Percentiles rank a stretch among this genome's conserved stretches.
phyloP scores from a whole-genome alignment of 2,888 invertebrate species.

The Nasonia oneida region DNA sequence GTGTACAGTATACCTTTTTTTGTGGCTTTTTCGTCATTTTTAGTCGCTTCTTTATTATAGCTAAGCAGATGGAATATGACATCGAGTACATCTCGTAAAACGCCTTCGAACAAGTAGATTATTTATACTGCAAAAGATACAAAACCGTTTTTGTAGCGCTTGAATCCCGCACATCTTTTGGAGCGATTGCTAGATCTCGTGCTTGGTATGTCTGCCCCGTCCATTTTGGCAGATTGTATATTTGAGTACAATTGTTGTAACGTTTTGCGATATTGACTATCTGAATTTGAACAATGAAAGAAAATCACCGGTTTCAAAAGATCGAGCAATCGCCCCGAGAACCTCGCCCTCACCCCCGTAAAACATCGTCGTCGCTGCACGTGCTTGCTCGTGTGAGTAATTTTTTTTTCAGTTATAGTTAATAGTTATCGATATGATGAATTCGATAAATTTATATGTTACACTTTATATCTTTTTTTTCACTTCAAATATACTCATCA shows the following conservation, averaged over 20 bases:
- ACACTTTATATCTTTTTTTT: conserved; percentile 66
- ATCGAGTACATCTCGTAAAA: conserved; percentile 63
- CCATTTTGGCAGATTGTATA: not conserved
- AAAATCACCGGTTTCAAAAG: not conserved
- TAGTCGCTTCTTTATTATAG: conserved; percentile 56
- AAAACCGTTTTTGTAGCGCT: conserved; percentile 64
- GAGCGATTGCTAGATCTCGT: conserved; percentile 47
- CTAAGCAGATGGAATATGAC: conserved; percentile 64
- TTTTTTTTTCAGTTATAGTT: conserved; percentile 54
- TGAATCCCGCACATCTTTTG: conserved; percentile 46
- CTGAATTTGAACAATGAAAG: not conserved
- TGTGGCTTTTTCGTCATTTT: conserved; percentile 37
- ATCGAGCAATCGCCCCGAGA: conserved; percentile 47
- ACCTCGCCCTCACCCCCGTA: conserved; percentile 28
- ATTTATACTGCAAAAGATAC: conserved; percentile 66
- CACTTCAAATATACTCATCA: conserved; percentile 68
- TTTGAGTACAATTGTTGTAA: not conserved
- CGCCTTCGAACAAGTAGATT: conserved; percentile 57
- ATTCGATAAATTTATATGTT: conserved; percentile 69
- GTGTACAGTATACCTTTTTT: not conserved
- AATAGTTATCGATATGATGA: conserved; percentile 67
- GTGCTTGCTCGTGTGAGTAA: conserved; percentile 61
- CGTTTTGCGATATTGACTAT: not conserved
- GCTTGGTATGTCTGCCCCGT: not conserved
- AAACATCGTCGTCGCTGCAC: conserved; percentile 60